Evolutionary conservation across 2,113 vertebrate species (phyloP).

Genomic region (Conger conger): DNA sequence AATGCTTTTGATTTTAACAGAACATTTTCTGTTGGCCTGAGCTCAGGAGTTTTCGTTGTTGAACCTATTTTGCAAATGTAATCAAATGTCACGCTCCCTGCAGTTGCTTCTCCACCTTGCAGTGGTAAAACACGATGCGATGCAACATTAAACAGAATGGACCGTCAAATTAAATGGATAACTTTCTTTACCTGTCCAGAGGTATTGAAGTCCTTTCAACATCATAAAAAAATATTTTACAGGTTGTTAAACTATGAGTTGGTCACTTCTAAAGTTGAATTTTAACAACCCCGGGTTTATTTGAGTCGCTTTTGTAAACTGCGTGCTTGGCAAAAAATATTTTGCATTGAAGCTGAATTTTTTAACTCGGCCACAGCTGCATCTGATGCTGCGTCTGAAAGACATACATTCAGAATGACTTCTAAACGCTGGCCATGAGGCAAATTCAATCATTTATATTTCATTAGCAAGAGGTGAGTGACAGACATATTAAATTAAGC

Average conservation of each 20-base stretch:
- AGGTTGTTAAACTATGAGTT: neutral
- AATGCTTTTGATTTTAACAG: neutral
- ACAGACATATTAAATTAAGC: neutral
- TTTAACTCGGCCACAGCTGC: neutral
- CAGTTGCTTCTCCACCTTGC: neutral
- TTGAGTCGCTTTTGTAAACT: neutral
- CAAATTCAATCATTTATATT: neutral
- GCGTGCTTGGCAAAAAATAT: neutral
- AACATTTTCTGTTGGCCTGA: neutral
- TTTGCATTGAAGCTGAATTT: neutral
- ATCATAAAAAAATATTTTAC: slow-evolving; percentile 10
- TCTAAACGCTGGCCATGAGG: neutral
- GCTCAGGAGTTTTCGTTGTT: neutral
- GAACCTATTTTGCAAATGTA: neutral
- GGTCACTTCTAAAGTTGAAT: neutral
- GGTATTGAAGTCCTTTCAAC: neutral
- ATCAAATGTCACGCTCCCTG: neutral
- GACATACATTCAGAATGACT: neutral
- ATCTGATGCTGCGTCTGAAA: neutral
- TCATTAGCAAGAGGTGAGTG: neutral
- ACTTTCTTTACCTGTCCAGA: slow-evolving; percentile 4
- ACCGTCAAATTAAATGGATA: neutral
- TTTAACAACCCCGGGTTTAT: neutral
- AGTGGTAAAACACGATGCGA: neutral
- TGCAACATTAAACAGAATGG: neutral